Conservation (phyloP, 1,140 invertebrate species). For the Papilio polytes region DNA sequence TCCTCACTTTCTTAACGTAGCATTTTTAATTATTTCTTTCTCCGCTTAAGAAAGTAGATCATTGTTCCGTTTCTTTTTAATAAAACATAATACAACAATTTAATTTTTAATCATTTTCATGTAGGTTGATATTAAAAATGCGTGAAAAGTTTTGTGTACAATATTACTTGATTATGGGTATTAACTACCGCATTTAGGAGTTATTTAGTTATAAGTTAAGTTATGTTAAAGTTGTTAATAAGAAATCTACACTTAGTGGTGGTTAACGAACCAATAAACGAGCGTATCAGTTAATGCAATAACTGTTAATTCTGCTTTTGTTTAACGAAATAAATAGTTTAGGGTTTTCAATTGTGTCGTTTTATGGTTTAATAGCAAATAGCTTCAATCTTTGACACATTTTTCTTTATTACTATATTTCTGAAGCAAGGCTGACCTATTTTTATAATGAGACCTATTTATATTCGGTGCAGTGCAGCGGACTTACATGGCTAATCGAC, state of each 20-base stretch:
- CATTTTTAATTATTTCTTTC: conserved; percentile 19
- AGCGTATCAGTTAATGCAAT: too few species aligned
- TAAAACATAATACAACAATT: not conserved
- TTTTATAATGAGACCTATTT: conserved; percentile 28
- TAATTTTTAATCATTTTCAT: not conserved
- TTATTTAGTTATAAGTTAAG: too few species aligned
- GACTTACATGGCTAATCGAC: conserved; percentile 16
- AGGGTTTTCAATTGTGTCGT: not conserved
- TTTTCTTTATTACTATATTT: not conserved
- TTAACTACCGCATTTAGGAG: not conserved
- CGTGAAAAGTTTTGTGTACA: not conserved
- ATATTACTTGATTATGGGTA: too few species aligned
- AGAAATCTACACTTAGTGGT: not conserved
- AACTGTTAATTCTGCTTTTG: too few species aligned
- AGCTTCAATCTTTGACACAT: not conserved
- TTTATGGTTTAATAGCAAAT: not conserved
- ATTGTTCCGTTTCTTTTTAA: conserved; percentile 8
- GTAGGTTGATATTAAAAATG: not conserved
- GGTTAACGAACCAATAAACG: not conserved
- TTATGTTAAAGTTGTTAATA: not conserved
- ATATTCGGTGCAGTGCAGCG: conserved; percentile 11
- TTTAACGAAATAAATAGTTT: not conserved
- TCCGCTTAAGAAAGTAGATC: not conserved
- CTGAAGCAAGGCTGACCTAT: conserved; percentile 19
- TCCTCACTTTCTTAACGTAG: not conserved